Base-by-base conservation (phyloP, 2,797 vertebrate species). In the Labeo calbasu region DNA sequence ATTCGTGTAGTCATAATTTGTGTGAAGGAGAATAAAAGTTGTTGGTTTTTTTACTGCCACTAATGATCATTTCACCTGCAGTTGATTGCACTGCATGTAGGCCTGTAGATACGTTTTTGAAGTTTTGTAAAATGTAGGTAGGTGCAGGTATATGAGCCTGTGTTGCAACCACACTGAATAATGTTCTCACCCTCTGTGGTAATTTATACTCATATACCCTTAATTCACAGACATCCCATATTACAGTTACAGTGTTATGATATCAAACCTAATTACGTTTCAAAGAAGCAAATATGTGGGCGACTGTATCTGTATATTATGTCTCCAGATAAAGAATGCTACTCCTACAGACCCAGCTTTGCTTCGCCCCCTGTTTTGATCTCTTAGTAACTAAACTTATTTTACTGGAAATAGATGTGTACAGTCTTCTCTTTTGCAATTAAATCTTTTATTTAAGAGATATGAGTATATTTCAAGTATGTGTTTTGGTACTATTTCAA, bases 281-380 rank as follows among this genome's bases (percentile, higher is more conserved):
- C 21, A 23, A 77, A 25, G 14, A 59, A 17, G 36, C 6, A 61
- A 25, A 61, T 61, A 61, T 36, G 40, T 71, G 40, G 53, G 79
- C 12, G 4, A 48, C 17, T 63, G 3, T 63, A 4, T 72, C 68
- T 81, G 28, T 59, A 72, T 32, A 72, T 23, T 51, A 73, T 23
- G 46, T 82, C 70, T 51, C 57, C 14, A 36, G 12, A 63, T 73
- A 63, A 82, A 51, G 57, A 40, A 72, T 11, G 12, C 11, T 28
- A 73, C 70, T 51, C 70, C 57, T 65, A 36, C 70, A 53, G 57
- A 75, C 21, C 46, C 40, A 51, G 12, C 25, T 65, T 25, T 82
- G 25, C 55, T 50, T 71, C 5, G 0, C 28, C 25, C 51, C 43
- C 19, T 12, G 8, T 82, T 73, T 28, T 63, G 36, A 81, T 72